Conservation (phyloP, 2,888 invertebrate species). For the Rhamnusium bicolor region DNA sequence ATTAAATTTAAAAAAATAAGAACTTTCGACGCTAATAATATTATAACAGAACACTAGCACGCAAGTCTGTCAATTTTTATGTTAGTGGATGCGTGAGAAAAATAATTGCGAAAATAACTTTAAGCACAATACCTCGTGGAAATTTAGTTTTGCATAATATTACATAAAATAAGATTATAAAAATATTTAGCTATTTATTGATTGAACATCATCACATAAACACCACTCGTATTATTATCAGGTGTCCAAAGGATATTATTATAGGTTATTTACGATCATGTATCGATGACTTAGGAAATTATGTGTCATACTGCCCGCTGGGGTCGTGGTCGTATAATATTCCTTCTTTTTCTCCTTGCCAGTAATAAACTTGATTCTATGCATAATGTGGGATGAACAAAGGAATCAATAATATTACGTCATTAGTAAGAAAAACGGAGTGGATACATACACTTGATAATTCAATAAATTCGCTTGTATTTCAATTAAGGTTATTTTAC, state of each 20-base stretch:
- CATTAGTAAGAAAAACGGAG: slow-evolving; percentile 16
- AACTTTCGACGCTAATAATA: no score
- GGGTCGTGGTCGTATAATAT: slow-evolving; percentile 53
- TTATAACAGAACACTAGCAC: no score
- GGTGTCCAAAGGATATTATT: slow-evolving; percentile 61
- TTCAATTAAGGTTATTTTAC: not conserved
- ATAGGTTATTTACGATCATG: slow-evolving; percentile 60
- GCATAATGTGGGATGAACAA: slow-evolving; percentile 50
- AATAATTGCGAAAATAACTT: not conserved
- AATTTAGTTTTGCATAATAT: not conserved
- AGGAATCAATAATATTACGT: slow-evolving; percentile 41
- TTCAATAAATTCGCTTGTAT: slow-evolving; percentile 20
- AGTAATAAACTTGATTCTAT: slow-evolving; percentile 36
- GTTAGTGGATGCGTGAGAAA: not conserved
- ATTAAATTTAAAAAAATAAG: no score
- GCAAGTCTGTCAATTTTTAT: not conserved
- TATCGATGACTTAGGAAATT: slow-evolving; percentile 63
- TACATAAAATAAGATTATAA: not conserved
- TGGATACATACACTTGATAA: slow-evolving; percentile 6
- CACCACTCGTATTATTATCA: slow-evolving; percentile 48
- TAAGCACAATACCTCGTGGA: not conserved
- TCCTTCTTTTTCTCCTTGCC: slow-evolving; percentile 38
- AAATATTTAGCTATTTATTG: slow-evolving; percentile 27
- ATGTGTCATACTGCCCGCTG: slow-evolving; percentile 63
- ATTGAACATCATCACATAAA: slow-evolving; percentile 28